Percentiles rank a stretch among this genome's conserved stretches.
Evolutionary conservation across 1,140 invertebrate species (phyloP).

Genomic region (Drosophila rhopaloa): DNA sequence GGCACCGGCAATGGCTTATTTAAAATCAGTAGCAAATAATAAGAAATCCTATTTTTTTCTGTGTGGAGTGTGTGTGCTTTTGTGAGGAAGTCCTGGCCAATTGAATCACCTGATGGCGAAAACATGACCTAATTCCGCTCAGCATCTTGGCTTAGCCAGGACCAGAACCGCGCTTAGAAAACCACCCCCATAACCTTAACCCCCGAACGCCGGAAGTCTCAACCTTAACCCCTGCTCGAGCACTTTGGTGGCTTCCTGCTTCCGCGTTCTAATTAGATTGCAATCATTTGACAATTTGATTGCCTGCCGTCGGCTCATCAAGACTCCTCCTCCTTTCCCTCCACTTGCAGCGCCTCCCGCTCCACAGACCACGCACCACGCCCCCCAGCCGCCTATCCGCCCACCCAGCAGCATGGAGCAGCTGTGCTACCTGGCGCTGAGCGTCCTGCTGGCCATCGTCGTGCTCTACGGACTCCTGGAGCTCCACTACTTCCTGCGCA

Average conservation of each 20-base stretch:
- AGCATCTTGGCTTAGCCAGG: slow-evolving; percentile 40
- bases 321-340: background rate
- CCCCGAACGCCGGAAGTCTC: slow-evolving; percentile 3
- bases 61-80: slow-evolving; percentile 6
- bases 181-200: slow-evolving; percentile 10
- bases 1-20: too few species aligned
- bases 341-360: slow-evolving; percentile 14
- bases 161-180: slow-evolving; percentile 22
- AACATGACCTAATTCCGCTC: slow-evolving; percentile 64
- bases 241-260: slow-evolving; percentile 61
- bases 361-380: background rate
- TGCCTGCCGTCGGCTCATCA: slow-evolving; percentile 6
- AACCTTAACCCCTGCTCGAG: slow-evolving; percentile 16
- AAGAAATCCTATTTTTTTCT: background rate
- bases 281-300: slow-evolving; percentile 32
- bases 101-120: slow-evolving; percentile 47
- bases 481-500: slow-evolving; percentile 89
- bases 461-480: slow-evolving; percentile 88
- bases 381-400: background rate
- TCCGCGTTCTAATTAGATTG: slow-evolving; percentile 39
- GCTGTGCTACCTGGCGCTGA: slow-evolving; percentile 64
- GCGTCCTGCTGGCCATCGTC: slow-evolving; percentile 76
- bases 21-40: background rate
- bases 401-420: slow-evolving; percentile 51
- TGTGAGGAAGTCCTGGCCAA: background rate